A percentile compares a stretch with the other conserved stretches of the same genome.
These are phyloP conservation scores for Cyclargus thomasi DNA, from an alignment of 1,140 invertebrate species.

Conservation along the genomic window DNA sequence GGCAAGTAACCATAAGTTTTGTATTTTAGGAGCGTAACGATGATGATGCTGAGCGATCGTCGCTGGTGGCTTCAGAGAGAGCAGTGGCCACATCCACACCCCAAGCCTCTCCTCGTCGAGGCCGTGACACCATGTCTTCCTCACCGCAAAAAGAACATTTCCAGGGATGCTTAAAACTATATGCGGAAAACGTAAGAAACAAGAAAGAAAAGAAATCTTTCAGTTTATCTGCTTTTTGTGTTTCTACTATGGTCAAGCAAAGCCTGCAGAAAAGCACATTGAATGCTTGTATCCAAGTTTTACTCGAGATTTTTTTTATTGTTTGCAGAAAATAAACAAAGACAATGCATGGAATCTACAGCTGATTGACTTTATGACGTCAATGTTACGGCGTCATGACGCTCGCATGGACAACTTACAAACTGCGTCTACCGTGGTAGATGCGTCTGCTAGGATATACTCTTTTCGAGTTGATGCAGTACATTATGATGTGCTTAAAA, in stretches of 20 bases:
- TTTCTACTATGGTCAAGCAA: too few species aligned
- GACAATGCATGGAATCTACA: conserved; percentile 91
- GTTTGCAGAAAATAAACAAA: conserved; percentile 84
- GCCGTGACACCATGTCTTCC: conserved; percentile 52
- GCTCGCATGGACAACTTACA: conserved; percentile 82
- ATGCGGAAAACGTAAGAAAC: conserved; percentile 80
- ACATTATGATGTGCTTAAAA: conserved; percentile 84
- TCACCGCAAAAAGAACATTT: conserved; percentile 80
- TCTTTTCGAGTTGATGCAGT: conserved; percentile 86
- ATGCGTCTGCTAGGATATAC: conserved; percentile 90
- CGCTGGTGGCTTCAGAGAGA: conserved; percentile 62
- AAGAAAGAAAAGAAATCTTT: too few species aligned
- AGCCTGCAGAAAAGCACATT: too few species aligned
- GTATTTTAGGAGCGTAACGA: conserved; percentile 64
- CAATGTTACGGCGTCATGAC: conserved; percentile 81
- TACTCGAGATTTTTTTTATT: background rate
- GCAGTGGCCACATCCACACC: conserved; percentile 59
- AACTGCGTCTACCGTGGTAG: conserved; percentile 86
- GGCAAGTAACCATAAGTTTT: background rate
- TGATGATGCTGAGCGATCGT: conserved; percentile 74
- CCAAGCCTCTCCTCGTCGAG: conserved; percentile 38
- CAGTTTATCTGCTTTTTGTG: too few species aligned
- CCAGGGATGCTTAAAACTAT: conserved; percentile 80
- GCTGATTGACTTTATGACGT: conserved; percentile 88
- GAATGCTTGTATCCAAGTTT: too few species aligned